Base-by-base conservation (phyloP, 2,113 vertebrate species). In the Ascaphus truei region DNA sequence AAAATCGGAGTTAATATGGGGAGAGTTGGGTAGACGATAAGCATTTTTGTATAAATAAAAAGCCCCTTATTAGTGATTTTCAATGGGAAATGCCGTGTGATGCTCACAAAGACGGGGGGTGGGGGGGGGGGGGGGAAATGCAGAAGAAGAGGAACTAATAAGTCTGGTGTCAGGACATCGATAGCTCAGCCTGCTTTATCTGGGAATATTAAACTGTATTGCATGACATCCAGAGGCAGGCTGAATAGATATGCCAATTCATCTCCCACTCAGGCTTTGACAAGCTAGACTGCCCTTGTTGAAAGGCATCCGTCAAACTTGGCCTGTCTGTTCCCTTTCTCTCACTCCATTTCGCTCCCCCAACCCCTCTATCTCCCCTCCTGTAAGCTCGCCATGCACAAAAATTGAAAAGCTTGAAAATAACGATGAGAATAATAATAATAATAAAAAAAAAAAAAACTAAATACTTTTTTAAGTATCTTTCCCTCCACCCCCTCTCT, bases 231-330 rank as follows among this genome's bases (percentile, higher is more conserved):
- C 89, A 83, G 72, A 84, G 85, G 91, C 90, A 85, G 89, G 79
- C 89, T 84, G 90, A 85, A 90, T 92, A 96, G 92, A 95, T 90
- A 92, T 92, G 83, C 93, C 94, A 90, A 95, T 98, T 95, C 95
- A 96, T 99, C 96, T 90, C 86, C 77, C 87, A 90, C 88, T 89
- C 57, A 31, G 85, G 86, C 94, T 95, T 94, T 96, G 96, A 98
- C 96, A 98, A 96, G 96, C 95, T 95, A 96, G 92, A 93, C 94
- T 96, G 95, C 94, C 90, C 92, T 92, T 93, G 91, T 91, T 98
- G 96, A 99, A 98, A 98, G 94, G 91, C 95, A 92, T 94, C 93
- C 83, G 89, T 99, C 94, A 98, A 93, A 93, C 89, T 71, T 77
- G 83, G 81, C 89, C 84, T 72, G 78, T 84, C 73, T 72, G 77